phyloP scores from a whole-genome alignment of 2,888 invertebrate genomes.

The Pocota personata region DNA sequence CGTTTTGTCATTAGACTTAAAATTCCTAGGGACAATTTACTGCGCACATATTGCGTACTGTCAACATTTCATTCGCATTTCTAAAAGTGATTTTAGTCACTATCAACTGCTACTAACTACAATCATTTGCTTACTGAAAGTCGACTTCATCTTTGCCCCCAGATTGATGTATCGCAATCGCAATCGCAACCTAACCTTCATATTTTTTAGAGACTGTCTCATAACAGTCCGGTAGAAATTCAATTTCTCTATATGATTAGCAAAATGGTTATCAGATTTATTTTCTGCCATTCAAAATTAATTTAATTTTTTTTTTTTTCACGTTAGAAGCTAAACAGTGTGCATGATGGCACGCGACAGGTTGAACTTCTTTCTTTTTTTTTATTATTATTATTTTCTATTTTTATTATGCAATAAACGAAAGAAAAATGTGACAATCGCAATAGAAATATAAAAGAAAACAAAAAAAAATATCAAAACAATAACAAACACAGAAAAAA shows the following conservation, averaged over 20 bases:
- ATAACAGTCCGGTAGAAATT: neutral
- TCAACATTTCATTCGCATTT: neutral
- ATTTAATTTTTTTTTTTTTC: neutral
- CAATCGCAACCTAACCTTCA: neutral
- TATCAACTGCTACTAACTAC: neutral
- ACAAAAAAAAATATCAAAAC: neutral
- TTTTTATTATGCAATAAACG: neutral
- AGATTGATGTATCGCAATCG: neutral
- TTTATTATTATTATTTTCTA: neutral
- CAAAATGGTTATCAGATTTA: neutral
- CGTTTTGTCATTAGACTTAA: no score
- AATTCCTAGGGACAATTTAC: neutral
- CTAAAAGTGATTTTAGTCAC: neutral
- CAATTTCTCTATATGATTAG: neutral
- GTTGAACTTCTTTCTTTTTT: neutral
- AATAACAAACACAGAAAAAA: neutral
- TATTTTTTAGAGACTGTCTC: neutral
- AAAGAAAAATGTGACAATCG: neutral
- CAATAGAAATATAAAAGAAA: neutral
- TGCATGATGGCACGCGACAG: neutral
- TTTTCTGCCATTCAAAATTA: neutral
- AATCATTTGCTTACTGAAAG: neutral
- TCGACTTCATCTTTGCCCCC: neutral
- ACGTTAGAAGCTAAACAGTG: neutral
- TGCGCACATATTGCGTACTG: neutral